Percentiles rank a stretch among this genome's conserved stretches.
These are phyloP conservation scores for Stigmatopora argus DNA, from an alignment of 2,113 vertebrate genomes.

Conservation along the genomic window DNA sequence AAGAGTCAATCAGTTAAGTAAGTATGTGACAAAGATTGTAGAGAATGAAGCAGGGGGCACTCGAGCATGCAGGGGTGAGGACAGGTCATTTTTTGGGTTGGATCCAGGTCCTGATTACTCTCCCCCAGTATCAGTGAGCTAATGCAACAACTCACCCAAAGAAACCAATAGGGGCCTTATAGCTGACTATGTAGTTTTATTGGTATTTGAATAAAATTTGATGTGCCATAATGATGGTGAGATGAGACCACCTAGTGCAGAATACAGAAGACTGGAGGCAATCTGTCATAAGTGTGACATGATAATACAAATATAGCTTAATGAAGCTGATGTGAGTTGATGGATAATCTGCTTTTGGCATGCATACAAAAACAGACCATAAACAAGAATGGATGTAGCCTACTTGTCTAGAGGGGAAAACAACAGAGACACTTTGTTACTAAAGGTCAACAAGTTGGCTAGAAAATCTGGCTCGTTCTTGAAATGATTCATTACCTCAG, in stretches of 20 bases:
- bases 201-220: slow-evolving; percentile 44
- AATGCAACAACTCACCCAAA: slow-evolving; percentile 34
- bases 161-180: slow-evolving; percentile 39
- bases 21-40: slow-evolving; percentile 24
- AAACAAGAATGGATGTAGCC: not conserved
- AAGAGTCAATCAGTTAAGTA: slow-evolving; percentile 43
- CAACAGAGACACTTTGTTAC: slow-evolving; percentile 6
- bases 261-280: slow-evolving; percentile 12
- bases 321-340: slow-evolving; percentile 26
- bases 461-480: not conserved
- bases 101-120: slow-evolving; percentile 36
- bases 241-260: slow-evolving; percentile 9
- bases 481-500: slow-evolving; percentile 2
- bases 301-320: slow-evolving; percentile 9
- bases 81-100: slow-evolving; percentile 40
- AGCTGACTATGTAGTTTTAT: slow-evolving; percentile 43
- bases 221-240: slow-evolving; percentile 44
- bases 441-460: slow-evolving; percentile 5
- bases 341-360: slow-evolving; percentile 7
- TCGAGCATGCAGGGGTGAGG: slow-evolving; percentile 25
- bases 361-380: slow-evolving; percentile 7
- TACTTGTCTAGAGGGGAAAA: not conserved
- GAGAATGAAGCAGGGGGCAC: slow-evolving; percentile 22
- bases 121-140: slow-evolving; percentile 14
- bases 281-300: slow-evolving; percentile 12